Percentiles rank a stretch among this genome's conserved stretches.
Evolutionary conservation across 30 jellyfish, hydroid and myxozoan genomes (phyloP).

Genomic region (Aurelia sp.): DNA sequence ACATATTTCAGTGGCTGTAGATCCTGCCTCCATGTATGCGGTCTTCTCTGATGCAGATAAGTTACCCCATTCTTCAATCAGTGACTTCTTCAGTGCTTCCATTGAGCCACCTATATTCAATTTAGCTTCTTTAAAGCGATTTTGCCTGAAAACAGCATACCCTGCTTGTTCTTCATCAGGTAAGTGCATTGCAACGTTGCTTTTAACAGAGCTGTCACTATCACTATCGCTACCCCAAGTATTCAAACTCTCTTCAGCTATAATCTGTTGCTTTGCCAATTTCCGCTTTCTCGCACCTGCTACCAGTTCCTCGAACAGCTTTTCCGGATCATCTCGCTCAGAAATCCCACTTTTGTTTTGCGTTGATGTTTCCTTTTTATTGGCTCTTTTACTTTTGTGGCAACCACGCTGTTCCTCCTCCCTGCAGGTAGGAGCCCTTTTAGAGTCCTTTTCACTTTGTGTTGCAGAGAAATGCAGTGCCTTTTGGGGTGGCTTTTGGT

Average conservation of each 20-base stretch:
- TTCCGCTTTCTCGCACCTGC: not conserved
- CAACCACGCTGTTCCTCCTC: not conserved
- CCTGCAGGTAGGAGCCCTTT: not conserved
- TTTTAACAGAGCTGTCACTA: not conserved
- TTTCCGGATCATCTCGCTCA: not conserved
- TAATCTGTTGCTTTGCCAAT: not conserved
- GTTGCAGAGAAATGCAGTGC: slow-evolving; percentile 9
- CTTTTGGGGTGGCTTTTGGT: slow-evolving; percentile 15
- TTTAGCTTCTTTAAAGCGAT: not conserved
- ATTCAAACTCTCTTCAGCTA: not conserved
- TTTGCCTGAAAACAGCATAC: not conserved
- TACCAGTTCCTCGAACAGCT: not conserved
- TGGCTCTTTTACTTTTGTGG: not conserved
- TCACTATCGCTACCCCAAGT: not conserved
- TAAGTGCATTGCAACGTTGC: not conserved
- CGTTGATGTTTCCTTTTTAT: not conserved
- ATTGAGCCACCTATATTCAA: slow-evolving; percentile 1
- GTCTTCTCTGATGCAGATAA: not conserved
- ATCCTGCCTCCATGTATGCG: not conserved
- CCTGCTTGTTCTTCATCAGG: not conserved
- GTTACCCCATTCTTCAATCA: not conserved
- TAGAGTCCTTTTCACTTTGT: slow-evolving; percentile 36
- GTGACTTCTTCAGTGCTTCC: not conserved
- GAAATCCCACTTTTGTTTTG: not conserved
- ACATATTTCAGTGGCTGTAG: not conserved